A percentile compares a stretch with the other conserved stretches of the same genome.
phyloP scores from a whole-genome alignment of 2,113 vertebrate genomes.

The Cyanoramphus novaezelandiae region DNA sequence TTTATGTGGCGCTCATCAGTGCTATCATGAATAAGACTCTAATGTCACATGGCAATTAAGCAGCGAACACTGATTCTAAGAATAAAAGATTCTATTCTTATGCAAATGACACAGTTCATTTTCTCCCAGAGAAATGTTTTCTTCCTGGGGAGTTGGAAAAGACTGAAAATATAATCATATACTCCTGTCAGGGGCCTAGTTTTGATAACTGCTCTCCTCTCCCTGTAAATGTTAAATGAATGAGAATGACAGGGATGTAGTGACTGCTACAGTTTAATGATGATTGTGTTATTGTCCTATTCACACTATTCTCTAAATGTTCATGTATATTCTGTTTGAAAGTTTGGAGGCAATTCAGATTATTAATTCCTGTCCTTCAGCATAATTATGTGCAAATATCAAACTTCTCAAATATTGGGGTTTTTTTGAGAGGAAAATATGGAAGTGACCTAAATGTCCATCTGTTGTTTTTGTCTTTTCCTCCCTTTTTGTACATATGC shows the following conservation, averaged over 20 bases:
- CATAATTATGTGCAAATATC: background rate
- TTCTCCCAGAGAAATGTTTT: background rate
- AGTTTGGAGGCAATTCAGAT: background rate
- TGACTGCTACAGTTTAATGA: background rate
- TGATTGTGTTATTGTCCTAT: background rate
- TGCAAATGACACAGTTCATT: background rate
- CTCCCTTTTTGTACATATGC: background rate
- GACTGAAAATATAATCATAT: background rate
- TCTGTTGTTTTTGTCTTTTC: slow-evolving; percentile 24
- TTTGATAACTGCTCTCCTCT: background rate
- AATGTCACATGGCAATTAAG: background rate
- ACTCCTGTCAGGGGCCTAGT: background rate
- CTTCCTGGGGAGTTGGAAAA: background rate
- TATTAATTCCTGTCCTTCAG: background rate
- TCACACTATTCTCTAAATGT: background rate
- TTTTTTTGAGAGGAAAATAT: background rate
- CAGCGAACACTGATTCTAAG: background rate
- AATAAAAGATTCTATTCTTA: background rate
- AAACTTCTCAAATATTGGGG: background rate
- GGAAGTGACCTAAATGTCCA: background rate
- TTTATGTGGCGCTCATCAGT: background rate
- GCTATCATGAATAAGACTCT: background rate
- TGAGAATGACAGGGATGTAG: background rate
- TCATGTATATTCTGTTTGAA: background rate
- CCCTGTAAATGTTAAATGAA: background rate